phyloP scores from a whole-genome alignment of 2,888 invertebrate species.

The Cyaniris semiargus region DNA sequence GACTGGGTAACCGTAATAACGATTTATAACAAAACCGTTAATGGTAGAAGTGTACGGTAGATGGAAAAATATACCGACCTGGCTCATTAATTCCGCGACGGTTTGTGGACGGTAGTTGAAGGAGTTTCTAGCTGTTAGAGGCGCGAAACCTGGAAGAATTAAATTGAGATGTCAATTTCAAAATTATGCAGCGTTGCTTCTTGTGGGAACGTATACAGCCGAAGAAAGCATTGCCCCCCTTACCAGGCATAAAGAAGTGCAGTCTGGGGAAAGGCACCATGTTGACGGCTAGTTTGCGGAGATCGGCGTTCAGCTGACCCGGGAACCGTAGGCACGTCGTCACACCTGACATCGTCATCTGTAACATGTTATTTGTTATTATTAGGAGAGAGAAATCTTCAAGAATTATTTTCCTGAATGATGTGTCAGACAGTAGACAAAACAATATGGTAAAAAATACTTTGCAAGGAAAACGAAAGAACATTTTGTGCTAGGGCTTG shows the following conservation, averaged over 20 bases:
- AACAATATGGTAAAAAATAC: too few relatives aligned
- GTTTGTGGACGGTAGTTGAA: slow-evolving; percentile 86
- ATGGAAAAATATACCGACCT: slow-evolving; percentile 54
- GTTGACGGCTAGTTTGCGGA: slow-evolving; percentile 92
- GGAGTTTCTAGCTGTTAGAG: slow-evolving; percentile 87
- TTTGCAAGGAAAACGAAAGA: too few relatives aligned
- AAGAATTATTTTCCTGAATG: neutral
- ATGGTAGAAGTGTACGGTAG: neutral
- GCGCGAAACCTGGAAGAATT: slow-evolving; percentile 82
- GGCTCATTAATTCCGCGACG: slow-evolving; percentile 88
- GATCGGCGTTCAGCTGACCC: slow-evolving; percentile 94
- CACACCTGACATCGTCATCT: slow-evolving; percentile 87
- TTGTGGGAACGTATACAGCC: neutral
- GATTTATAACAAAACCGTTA: neutral
- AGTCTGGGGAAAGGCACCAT: slow-evolving; percentile 96
- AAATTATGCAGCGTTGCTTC: neutral
- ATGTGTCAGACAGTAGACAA: neutral
- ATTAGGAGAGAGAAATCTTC: neutral
- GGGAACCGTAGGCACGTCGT: slow-evolving; percentile 93
- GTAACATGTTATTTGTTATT: slow-evolving; percentile 21
- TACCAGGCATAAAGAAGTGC: slow-evolving; percentile 90
- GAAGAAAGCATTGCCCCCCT: neutral
- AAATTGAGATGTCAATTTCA: neutral
- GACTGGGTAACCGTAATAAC: too few relatives aligned
- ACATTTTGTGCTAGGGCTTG: too few relatives aligned